phyloP scores from a whole-genome alignment of 2,797 vertebrate genomes.

The Danio jaintianensis region DNA sequence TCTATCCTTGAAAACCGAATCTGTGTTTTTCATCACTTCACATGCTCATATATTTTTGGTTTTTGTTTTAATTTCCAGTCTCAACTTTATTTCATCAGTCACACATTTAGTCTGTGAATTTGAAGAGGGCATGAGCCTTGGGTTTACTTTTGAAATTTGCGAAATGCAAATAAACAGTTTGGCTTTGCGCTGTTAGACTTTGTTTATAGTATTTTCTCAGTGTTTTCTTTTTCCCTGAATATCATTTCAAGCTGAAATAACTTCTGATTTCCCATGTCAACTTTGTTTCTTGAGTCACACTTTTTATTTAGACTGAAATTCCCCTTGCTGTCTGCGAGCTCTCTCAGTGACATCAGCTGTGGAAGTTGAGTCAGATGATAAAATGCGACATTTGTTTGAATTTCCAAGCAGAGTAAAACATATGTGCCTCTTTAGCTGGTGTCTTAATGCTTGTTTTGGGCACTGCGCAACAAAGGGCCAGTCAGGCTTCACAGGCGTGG shows the following conservation, averaged over 20 bases:
- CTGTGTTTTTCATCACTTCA: too few species aligned
- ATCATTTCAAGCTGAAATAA: too few species aligned
- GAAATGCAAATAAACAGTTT: not conserved
- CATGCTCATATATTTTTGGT: too few species aligned
- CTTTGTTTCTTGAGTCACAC: constrained; percentile 13
- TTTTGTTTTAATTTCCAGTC: not conserved
- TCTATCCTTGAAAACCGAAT: too few species aligned
- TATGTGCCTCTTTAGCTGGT: not conserved
- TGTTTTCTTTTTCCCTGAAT: not conserved
- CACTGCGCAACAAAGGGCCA: not conserved
- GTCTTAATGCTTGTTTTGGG: constrained; percentile 10
- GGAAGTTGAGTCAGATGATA: constrained; percentile 25
- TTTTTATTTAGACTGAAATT: not conserved
- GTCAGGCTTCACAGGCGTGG: constrained; percentile 25
- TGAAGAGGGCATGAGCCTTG: too few species aligned
- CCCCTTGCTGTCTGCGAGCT: not conserved
- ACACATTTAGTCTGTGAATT: too few species aligned
- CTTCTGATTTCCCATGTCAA: not conserved
- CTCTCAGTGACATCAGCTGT: constrained; percentile 13
- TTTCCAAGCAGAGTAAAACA: not conserved
- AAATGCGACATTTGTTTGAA: constrained; percentile 23
- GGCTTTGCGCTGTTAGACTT: not conserved
- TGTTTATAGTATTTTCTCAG: constrained; percentile 1
- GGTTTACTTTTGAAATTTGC: not conserved
- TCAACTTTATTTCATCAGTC: not conserved